Evolutionary conservation across 2,888 invertebrate genomes (phyloP).

Genomic region (Lochmaea crataegi): DNA sequence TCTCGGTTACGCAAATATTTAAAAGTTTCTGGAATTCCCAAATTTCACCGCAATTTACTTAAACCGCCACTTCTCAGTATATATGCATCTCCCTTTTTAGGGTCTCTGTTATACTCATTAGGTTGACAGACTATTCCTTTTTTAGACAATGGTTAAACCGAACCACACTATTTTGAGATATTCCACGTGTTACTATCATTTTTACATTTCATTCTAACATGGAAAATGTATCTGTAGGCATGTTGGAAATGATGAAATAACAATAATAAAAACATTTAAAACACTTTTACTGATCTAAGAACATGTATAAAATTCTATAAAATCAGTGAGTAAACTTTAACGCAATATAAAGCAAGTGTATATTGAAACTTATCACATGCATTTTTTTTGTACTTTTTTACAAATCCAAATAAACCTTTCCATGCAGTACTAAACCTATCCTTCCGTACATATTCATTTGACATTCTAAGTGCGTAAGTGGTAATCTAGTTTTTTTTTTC

Average conservation of each 20-base stretch:
- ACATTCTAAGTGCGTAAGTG: background rate
- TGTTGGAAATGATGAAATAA: background rate
- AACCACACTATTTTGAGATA: too few relatives aligned
- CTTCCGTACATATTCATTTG: constrained; percentile 12
- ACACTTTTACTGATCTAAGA: constrained; percentile 31
- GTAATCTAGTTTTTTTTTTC: background rate
- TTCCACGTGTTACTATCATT: too few relatives aligned
- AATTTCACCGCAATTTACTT: too few relatives aligned
- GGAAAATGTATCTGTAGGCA: too few relatives aligned
- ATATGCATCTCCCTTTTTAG: too few relatives aligned
- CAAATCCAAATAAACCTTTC: constrained; percentile 35
- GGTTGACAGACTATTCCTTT: too few relatives aligned
- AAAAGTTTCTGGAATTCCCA: too few relatives aligned
- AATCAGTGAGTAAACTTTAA: constrained; percentile 42
- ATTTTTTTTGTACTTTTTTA: constrained; percentile 35
- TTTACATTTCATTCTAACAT: too few relatives aligned
- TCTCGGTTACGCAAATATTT: too few relatives aligned
- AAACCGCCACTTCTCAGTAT: too few relatives aligned
- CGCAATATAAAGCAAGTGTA: constrained; percentile 37
- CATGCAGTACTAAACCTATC: constrained; percentile 32
- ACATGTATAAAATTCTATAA: constrained; percentile 45
- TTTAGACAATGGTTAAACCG: too few relatives aligned
- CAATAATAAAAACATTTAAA: constrained; percentile 9
- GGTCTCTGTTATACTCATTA: too few relatives aligned
- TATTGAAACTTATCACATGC: constrained; percentile 42